Evolutionary conservation across 2,113 vertebrate species (phyloP), one percentile per base, ranked within the genome.

Genomic region (Phocoena phocoena): DNA sequence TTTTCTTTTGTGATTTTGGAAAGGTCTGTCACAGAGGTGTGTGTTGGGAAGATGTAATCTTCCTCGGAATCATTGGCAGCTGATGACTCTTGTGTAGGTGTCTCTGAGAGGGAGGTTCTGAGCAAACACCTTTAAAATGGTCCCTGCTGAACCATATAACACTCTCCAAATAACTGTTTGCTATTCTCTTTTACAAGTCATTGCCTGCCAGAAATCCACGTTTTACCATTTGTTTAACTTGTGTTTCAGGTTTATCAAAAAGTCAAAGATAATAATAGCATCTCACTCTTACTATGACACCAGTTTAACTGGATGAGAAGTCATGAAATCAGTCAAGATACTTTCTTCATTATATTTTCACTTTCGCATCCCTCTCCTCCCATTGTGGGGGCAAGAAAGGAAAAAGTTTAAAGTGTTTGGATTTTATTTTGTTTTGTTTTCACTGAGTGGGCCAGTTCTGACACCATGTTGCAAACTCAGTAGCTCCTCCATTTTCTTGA

Each of bases 191-290:
- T 58, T 73, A 20, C 31, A 88, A 90, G 71, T 55, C 21, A 28
- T 67, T 82, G 60, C n/a, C 67, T 47, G 28, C 77, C 88, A 91
- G 26, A 96, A 60, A 83, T 68, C 80, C 82, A 55, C 88, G 77
- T 67, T 79, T 88, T 89, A n/a, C 58, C 44, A 62, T 44, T 88
- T 90, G 55, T 63, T 21, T 18, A 83, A 82, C 60, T 47, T 53
- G 36, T 33, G 81, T 96, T 79, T 87, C 68, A 80, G 68, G 23
- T 82, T 93, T 81, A 90, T 85, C 36, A 62, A 82, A 70, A 93
- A 87, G 5, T 55, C 38, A 92, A 71, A 84, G 53, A 41, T 63
- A 25, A 31, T 38, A 76, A 18, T 26, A 91, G 4, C 62, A 41
- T 31, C 17, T 58, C 3, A 11, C 33, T 76, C 36, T 87, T 55